Evolutionary conservation across 2,113 vertebrate genomes (phyloP).

Genomic region (Crotalus tigris): DNA sequence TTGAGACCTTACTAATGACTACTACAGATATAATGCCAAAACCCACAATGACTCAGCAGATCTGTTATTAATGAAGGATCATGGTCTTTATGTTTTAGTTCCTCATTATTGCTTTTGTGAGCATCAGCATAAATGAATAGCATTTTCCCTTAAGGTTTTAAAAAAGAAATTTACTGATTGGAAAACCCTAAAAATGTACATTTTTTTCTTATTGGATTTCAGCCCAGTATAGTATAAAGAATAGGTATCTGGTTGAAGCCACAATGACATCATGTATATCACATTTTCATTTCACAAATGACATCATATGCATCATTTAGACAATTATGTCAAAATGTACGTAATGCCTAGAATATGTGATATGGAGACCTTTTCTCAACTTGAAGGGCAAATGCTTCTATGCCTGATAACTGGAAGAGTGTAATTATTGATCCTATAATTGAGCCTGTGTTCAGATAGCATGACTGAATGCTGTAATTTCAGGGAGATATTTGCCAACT

Average conservation of each 20-base stretch:
- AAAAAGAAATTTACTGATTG: not conserved
- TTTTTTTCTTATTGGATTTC: not conserved
- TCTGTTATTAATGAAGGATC: constrained; percentile 9
- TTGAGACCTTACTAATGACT: constrained; percentile 29
- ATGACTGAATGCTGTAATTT: not conserved
- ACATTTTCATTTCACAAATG: not conserved
- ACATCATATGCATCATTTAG: not conserved
- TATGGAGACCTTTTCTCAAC: not conserved
- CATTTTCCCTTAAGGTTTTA: not conserved
- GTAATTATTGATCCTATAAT: not conserved
- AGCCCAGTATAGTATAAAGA: not conserved
- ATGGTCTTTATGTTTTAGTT: constrained; percentile 14
- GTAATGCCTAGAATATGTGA: not conserved
- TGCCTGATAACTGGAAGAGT: not conserved
- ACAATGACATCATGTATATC: not conserved
- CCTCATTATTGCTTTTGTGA: not conserved
- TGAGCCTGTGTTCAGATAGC: not conserved
- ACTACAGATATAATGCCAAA: constrained; percentile 19
- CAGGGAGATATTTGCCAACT: not conserved
- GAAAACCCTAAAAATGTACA: not conserved
- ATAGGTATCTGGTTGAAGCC: not conserved
- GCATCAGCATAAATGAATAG: constrained; percentile 9
- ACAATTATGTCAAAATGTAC: not conserved
- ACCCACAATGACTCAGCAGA: constrained; percentile 18
- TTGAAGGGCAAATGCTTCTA: not conserved